Evolutionary conservation across 1,140 invertebrate genomes (phyloP), one percentile per base, ranked within the genome.

Genomic region (Bicyclus anynana): DNA sequence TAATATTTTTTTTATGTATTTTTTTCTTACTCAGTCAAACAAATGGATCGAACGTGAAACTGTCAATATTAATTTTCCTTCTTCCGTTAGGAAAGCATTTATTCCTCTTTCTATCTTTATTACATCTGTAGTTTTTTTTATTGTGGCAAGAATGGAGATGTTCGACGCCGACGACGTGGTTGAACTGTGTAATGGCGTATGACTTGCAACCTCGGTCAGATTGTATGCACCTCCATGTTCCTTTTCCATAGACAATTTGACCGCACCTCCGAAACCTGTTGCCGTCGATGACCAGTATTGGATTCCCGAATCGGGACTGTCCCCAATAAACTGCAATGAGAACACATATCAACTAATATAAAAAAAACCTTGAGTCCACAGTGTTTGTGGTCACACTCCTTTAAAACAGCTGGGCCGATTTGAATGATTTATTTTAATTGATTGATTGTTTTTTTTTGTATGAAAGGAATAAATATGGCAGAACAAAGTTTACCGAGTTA

Each of bases 171-270:
- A 80, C 21, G 18, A 85, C 50, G 17, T 52, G 37, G 18, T 69
- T 60, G 57, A 53, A 27, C 5, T 66, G 29, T 0, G 83, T 84
- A 46, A 82, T 60, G 13, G 61, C 74, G 40, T 75, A 76, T 23
- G 76, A 76, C 14, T 38, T 68, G 62, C 83, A 86, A 42, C 83
- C 83, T 5, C 57, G 62, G 62, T 86, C 83, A 0, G 83, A 86
- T 56, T 84, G 84, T 46, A 84, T 86, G 57, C 83, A 86, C 4
- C 76, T 60, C 80, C 83, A 86, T 0, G 67, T 77, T n/a, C 47
- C 49, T 10, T 67, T 53, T 23, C 48, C 60, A 12, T 59, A 62
- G 5, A 58, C 56, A 13, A 63, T 14, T 6, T 64, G 52, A 13
- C 77, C 74, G 21, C 48, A 56, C 5, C 70, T 59, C 3, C 83